These are phyloP conservation scores for Sisor rabdophorus DNA, from an alignment of 2,113 vertebrate genomes.

Conservation along the genomic window DNA sequence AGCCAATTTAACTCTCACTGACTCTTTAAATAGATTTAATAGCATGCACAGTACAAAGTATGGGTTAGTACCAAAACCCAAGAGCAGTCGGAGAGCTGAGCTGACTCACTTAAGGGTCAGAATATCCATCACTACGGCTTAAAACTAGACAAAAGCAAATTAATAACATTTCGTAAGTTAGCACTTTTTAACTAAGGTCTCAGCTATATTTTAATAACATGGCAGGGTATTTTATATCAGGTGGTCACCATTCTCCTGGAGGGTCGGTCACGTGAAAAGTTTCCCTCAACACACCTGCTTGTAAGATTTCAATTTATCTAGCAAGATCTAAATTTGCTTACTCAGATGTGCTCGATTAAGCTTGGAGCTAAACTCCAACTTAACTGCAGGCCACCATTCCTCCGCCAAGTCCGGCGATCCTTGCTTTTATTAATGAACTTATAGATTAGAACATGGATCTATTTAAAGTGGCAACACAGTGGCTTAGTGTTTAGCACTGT, in stretches of 20 bases:
- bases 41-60: slow-evolving; percentile 2
- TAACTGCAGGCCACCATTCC: too few relatives aligned
- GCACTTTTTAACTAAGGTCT: background rate
- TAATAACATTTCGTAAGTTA: slow-evolving; percentile 3
- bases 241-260: too few relatives aligned
- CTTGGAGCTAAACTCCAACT: too few relatives aligned
- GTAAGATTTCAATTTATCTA: too few relatives aligned
- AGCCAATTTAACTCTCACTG: background rate
- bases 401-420: too few relatives aligned
- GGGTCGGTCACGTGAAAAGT: too few relatives aligned
- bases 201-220: background rate
- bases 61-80: background rate
- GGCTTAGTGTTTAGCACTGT: too few relatives aligned
- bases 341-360: too few relatives aligned
- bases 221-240: background rate
- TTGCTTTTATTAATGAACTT: background rate
- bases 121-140: background rate
- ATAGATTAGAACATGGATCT: background rate
- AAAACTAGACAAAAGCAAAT: background rate
- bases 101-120: background rate
- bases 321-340: too few relatives aligned
- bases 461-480: background rate
- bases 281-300: too few relatives aligned
- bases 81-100: background rate
- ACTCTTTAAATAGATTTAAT: background rate